Conservation (phyloP, 2,797 vertebrate species). For the Gambelia wislizenii region DNA sequence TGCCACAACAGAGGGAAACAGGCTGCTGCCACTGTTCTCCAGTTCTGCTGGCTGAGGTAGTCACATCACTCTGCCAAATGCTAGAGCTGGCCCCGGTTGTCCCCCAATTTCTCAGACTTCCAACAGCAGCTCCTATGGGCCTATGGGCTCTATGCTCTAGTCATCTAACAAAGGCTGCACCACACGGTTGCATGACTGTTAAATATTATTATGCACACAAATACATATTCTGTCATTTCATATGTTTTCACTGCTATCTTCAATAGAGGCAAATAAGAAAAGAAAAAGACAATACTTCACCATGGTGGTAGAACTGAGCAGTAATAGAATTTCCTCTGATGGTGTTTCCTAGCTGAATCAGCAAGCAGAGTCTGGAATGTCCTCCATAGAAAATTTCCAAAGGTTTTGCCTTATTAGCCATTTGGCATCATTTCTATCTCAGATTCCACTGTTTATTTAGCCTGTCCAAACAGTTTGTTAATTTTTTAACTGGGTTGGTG, state of each 20-base stretch:
- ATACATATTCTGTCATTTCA: neutral
- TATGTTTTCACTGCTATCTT: neutral
- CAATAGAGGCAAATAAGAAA: neutral
- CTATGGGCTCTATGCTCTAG: too few species aligned
- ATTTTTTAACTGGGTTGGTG: slow-evolving; percentile 1
- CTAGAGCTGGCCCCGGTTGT: neutral
- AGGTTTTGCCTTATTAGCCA: neutral
- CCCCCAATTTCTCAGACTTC: neutral
- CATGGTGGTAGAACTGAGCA: neutral
- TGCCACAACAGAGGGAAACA: neutral
- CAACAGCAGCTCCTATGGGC: neutral
- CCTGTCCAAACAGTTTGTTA: slow-evolving; percentile 18
- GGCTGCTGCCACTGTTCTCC: neutral
- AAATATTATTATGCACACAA: neutral
- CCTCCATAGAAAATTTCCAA: neutral
- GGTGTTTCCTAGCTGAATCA: neutral
- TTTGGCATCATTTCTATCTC: neutral
- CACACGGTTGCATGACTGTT: neutral
- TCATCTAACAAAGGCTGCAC: neutral
- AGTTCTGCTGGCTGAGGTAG: neutral
- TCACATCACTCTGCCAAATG: neutral
- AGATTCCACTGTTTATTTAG: neutral
- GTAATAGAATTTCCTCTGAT: neutral
- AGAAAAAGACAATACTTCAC: slow-evolving; percentile 12
- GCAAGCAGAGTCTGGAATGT: neutral